phyloP scores from a whole-genome alignment of 2,888 invertebrate genomes.

The Cryptocephalus primarius region DNA sequence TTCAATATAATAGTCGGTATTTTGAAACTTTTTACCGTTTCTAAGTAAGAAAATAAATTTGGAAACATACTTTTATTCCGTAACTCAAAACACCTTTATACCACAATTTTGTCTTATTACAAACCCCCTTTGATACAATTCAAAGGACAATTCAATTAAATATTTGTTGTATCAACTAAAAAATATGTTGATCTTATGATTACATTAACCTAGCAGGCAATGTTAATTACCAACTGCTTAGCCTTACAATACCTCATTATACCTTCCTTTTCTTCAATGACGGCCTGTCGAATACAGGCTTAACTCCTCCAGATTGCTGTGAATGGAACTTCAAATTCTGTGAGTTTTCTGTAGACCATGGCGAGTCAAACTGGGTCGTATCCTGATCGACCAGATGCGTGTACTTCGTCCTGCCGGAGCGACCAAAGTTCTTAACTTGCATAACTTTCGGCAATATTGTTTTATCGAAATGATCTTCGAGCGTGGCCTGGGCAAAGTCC shows the following conservation, averaged over 20 bases:
- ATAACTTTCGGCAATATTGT: conserved; percentile 97
- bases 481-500: conserved; percentile 45
- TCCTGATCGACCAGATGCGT: conserved; percentile 99
- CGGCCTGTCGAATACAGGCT: conserved; percentile 85
- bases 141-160: too few species aligned
- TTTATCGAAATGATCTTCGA: conserved; percentile 99
- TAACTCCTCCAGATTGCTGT: conserved; percentile 85
- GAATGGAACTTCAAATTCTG: conserved; percentile 80
- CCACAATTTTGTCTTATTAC: too few species aligned
- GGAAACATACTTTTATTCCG: too few species aligned
- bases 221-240: too few species aligned
- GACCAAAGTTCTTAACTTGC: conserved; percentile 99
- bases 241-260: conserved; percentile 6
- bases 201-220: too few species aligned
- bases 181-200: too few species aligned
- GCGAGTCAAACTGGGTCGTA: conserved; percentile 94
- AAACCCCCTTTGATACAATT: too few species aligned
- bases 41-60: too few species aligned
- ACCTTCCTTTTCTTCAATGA: conserved; percentile 48
- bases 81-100: too few species aligned
- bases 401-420: conserved; percentile 97
- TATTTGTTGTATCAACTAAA: too few species aligned
- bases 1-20: too few species aligned
- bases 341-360: conserved; percentile 89
- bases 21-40: too few species aligned